Evolutionary conservation across 1,140 invertebrate genomes (phyloP), one percentile per base, ranked within the genome.

Genomic region (Steinernema feltiae): DNA sequence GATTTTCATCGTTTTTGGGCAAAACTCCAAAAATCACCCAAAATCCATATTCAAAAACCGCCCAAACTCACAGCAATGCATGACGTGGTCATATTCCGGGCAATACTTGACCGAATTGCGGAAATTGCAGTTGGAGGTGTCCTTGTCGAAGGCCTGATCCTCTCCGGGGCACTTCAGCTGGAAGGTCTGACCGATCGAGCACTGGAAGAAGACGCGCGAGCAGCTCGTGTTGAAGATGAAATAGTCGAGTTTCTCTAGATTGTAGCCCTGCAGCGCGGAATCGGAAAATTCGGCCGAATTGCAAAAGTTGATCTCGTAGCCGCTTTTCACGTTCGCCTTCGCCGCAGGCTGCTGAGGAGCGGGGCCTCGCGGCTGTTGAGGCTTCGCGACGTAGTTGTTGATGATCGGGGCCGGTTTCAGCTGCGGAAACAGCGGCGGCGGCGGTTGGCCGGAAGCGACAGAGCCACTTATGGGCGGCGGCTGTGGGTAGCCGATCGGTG

Each of bases 1-100:
- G 7, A 46, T n/a, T 7, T 12, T 46, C 7, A n/a, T 46, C 7
- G 7, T 7, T 31, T 63, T 63, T 69, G 31, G 71, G 31, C 69
- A 70, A 18, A 12, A 70, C n/a, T 70, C n/a, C 7, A 70, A 7
- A n/a, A 29, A 75, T 75, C 1, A 63, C 29, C 17, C 73, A 72
- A 41, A 18, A 7, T 29, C 21, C 3, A 21, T 29, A n/a, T 75
- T 32, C 18, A 75, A 30, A 69, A 46, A 69, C 17, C 35, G 17
- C 31, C 35, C 0, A 7, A 27, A 80, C 79, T 78, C 73, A 80
- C 79, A 74, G 78, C 79, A 80, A 46, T 80, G 79, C 72, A 74
- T 80, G 30, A 80, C 73, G 48, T 80, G 78, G 48, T 80, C 79
- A 30, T 80, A 80, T 70, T 80, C 79, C 2, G 79, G 79, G 32